Base-by-base conservation (phyloP, 1,140 invertebrate genomes). In the Drosophila murphyi region DNA sequence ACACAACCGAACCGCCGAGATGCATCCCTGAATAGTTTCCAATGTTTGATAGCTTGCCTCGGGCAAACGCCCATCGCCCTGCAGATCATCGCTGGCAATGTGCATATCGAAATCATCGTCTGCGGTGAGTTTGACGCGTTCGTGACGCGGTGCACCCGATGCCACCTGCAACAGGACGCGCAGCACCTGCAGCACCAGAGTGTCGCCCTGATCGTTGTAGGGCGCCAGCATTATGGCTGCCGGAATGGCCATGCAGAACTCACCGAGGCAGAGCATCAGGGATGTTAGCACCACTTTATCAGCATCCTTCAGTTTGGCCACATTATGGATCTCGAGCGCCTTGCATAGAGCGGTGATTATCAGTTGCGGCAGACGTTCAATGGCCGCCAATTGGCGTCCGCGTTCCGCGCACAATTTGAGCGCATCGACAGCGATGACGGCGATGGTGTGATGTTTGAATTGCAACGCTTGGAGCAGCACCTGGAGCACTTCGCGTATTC, bases 391-490 rank as follows among this genome's bases (percentile, higher is more conserved):
- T 39, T 92, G 85, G 0, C 64, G 75, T 0, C 92, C 92, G 7
- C 89, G 79, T 12, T 92, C 92, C 4, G 88, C 79, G 12, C 91
- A 92, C 20, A 92, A 10, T 59, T 92, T 92, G 5, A 92, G 68
- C 0, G 92, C 80, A 56, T 92, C 92, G 28, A 91, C 90, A 0
- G 92, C 92, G 37, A 92, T 88, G 60, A 92, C 86, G 12, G 92
- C 91, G 32, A 92, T 92, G 29, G 91, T 92, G 59, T 92, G 81
- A 72, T 92, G 92, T 47, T 92, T 92, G 41, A 92, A 92, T 94
- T 96, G 97, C n/a, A 99, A 94, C 54, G 97, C 97, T 85, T 97
- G 95, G 52, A 99, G 94, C 68, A 99, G 94, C 70, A 98, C 96
- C 69, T 96, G 96, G 54, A 99, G 94, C 63, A 97, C 97, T 86